These are phyloP conservation scores for Drosophila greeni DNA, from an alignment of 2,888 invertebrate species.

Conservation along the genomic window DNA sequence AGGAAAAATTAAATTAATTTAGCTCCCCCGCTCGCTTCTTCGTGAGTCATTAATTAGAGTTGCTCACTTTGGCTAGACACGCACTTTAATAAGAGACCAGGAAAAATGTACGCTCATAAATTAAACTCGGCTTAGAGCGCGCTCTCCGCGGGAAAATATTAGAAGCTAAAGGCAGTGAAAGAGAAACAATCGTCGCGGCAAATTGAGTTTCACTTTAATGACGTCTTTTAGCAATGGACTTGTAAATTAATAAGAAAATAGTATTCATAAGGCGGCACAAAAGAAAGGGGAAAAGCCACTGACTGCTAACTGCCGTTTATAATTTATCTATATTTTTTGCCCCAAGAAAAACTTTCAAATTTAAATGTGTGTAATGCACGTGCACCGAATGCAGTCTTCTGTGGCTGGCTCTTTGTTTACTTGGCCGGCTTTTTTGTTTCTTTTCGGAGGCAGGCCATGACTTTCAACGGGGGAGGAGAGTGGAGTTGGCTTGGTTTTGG, in stretches of 20 bases:
- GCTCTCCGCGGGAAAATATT: constrained; percentile 20
- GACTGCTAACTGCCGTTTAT: constrained; percentile 20
- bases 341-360: constrained; percentile 61
- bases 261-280: constrained; percentile 23
- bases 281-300: constrained; percentile 24
- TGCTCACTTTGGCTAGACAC: constrained; percentile 35
- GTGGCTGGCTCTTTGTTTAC: constrained; percentile 14
- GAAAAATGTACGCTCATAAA: constrained; percentile 61
- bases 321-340: constrained; percentile 39
- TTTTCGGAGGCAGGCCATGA: constrained; percentile 49
- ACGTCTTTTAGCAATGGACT: constrained; percentile 61
- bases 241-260: constrained; percentile 60
- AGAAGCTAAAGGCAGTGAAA: constrained; percentile 36
- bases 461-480: constrained; percentile 49
- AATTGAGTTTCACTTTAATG: constrained; percentile 70
- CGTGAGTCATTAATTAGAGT: constrained; percentile 58
- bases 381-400: constrained; percentile 43
- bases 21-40: constrained; percentile 38
- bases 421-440: constrained; percentile 14
- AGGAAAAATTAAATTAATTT: constrained; percentile 53
- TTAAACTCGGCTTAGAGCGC: constrained; percentile 25
- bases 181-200: constrained; percentile 31
- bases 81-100: constrained; percentile 30
- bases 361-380: constrained; percentile 46
- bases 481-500: constrained; percentile 12